phyloP scores from a whole-genome alignment of 2,113 vertebrate genomes.

The Trinectes maculatus region DNA sequence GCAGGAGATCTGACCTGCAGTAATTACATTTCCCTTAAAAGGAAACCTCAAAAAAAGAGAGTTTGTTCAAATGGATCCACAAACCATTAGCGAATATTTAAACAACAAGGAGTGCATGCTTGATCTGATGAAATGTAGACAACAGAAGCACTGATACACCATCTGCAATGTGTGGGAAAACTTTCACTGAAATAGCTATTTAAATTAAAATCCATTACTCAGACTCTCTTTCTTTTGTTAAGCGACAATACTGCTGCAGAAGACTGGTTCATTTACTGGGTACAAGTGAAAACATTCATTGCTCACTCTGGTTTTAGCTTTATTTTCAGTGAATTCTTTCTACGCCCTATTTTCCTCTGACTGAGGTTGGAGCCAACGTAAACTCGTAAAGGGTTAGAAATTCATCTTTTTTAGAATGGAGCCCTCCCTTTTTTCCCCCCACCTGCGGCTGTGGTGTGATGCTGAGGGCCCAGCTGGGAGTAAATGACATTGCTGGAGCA shows the following conservation, averaged over 20 bases:
- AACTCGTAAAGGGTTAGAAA: conserved; percentile 21
- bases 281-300: conserved; percentile 30
- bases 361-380: conserved; percentile 4
- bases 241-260: conserved; percentile 6
- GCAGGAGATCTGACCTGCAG: not conserved
- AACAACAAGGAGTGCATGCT: not conserved
- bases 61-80: not conserved
- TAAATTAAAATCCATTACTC: conserved; percentile 31
- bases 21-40: conserved; percentile 13
- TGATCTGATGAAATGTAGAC: conserved; percentile 5
- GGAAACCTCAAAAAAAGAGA: too few relatives aligned
- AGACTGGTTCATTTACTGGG: conserved; percentile 4
- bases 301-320: conserved; percentile 10
- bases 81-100: not conserved
- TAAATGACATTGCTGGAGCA: conserved; percentile 63
- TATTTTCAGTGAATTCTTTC: not conserved
- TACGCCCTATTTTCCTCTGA: not conserved
- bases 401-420: conserved; percentile 1
- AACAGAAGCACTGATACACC: conserved; percentile 9
- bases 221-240: not conserved
- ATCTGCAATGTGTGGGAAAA: conserved; percentile 15
- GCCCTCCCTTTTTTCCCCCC: conserved; percentile 17
- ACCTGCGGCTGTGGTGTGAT: conserved; percentile 37
- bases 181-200: conserved; percentile 10
- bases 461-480: conserved; percentile 51